Conservation (phyloP, 2,113 vertebrate genomes). For the Elaphurus davidianus region DNA sequence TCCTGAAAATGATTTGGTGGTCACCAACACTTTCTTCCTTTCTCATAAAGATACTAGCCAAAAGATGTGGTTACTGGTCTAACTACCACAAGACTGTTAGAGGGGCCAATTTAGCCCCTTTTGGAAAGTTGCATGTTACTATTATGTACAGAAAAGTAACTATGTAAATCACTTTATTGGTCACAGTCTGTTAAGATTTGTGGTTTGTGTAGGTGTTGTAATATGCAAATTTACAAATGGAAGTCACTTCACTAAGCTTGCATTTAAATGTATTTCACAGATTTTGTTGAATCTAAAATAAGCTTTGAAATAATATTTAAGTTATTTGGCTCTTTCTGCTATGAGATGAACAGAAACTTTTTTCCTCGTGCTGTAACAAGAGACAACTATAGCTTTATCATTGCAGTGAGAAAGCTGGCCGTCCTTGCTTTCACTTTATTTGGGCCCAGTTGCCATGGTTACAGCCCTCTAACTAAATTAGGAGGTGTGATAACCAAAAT, state of each 20-base stretch:
- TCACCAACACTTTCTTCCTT: background rate
- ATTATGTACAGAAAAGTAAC: background rate
- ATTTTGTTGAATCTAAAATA: conserved; percentile 35
- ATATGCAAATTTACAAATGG: background rate
- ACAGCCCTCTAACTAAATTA: conserved; percentile 5
- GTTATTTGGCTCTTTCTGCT: background rate
- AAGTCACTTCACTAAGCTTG: background rate
- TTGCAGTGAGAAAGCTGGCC: background rate
- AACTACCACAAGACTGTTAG: background rate
- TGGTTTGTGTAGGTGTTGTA: background rate
- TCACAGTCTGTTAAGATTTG: background rate
- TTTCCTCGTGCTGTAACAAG: background rate
- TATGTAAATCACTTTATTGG: background rate
- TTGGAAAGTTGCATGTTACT: background rate
- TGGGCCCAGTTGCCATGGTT: conserved; percentile 25
- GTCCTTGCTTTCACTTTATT: conserved; percentile 4
- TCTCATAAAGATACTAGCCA: background rate
- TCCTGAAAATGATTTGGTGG: background rate
- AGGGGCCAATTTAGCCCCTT: background rate
- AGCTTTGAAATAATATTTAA: background rate
- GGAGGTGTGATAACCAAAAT: conserved; percentile 17
- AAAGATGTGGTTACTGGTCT: background rate
- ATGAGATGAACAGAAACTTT: background rate
- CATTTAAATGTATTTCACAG: background rate
- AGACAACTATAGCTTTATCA: background rate